A percentile compares a stretch with the other conserved stretches of the same genome.
Evolutionary conservation across 2,113 vertebrate species (phyloP).

Genomic region (Tichodroma muraria): DNA sequence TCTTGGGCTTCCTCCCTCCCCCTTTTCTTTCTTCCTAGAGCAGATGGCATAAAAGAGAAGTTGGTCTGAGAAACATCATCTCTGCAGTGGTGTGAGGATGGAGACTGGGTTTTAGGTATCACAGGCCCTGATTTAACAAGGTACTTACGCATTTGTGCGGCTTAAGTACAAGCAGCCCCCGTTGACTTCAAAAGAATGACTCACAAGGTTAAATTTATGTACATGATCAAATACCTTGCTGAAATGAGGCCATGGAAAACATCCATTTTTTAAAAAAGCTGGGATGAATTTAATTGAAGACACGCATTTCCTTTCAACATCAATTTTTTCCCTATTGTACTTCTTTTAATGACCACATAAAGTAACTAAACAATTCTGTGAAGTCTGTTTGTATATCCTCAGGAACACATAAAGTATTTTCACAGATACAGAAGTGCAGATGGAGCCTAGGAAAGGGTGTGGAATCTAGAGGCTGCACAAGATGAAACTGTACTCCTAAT

Average conservation of each 20-base stretch:
- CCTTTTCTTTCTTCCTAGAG: not conserved
- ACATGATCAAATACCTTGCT: slow-evolving; percentile 44
- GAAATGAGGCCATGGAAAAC: slow-evolving; percentile 46
- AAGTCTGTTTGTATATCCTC: not conserved
- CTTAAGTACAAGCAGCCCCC: slow-evolving; percentile 22
- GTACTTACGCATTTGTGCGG: not conserved
- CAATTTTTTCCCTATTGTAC: not conserved
- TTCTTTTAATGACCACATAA: slow-evolving; percentile 41
- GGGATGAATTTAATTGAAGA: slow-evolving; percentile 35
- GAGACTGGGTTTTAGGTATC: not conserved
- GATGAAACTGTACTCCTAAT: slow-evolving; percentile 33
- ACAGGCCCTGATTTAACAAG: not conserved
- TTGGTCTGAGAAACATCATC: not conserved
- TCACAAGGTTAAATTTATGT: slow-evolving; percentile 52
- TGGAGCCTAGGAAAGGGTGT: slow-evolving; percentile 27
- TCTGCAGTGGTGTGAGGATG: not conserved
- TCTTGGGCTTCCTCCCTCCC: slow-evolving; percentile 13
- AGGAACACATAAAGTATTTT: slow-evolving; percentile 7
- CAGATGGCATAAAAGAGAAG: slow-evolving; percentile 19
- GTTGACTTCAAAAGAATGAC: slow-evolving; percentile 48
- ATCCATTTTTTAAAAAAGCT: slow-evolving; percentile 11
- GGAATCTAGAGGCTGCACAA: not conserved
- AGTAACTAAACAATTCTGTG: slow-evolving; percentile 6
- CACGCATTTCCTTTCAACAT: slow-evolving; percentile 14
- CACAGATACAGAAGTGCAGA: slow-evolving; percentile 18